Evolutionary conservation across 2,113 vertebrate genomes (phyloP).

Genomic region (Centrocercus urophasianus): DNA sequence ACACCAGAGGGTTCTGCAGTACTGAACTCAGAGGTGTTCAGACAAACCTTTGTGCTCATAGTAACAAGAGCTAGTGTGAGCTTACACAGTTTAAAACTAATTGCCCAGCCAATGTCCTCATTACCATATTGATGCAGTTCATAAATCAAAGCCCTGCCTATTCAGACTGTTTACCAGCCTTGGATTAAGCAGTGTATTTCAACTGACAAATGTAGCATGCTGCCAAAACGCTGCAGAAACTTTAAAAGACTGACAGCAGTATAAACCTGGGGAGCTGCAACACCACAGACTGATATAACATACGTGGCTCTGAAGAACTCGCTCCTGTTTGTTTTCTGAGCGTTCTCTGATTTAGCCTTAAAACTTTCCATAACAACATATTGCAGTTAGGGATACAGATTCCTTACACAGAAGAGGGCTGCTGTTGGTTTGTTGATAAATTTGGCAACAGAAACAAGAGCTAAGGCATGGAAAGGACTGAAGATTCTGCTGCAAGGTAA

Average conservation of each 20-base stretch:
- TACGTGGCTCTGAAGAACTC: not conserved
- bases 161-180: slow-evolving; percentile 33
- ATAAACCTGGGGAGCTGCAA: not conserved
- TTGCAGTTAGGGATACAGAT: not conserved
- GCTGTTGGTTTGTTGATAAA: slow-evolving; percentile 11
- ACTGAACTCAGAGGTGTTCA: slow-evolving; percentile 39
- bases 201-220: not conserved
- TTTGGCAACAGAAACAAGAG: not conserved
- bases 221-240: slow-evolving; percentile 45
- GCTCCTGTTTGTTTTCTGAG: slow-evolving; percentile 27
- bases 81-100: slow-evolving; percentile 61
- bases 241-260: not conserved
- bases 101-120: slow-evolving; percentile 49
- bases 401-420: not conserved
- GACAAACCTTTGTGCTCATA: slow-evolving; percentile 59
- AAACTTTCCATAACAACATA: not conserved
- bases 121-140: slow-evolving; percentile 67
- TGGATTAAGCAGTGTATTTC: not conserved
- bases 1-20: slow-evolving; percentile 40
- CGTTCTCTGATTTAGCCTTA: slow-evolving; percentile 8
- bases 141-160: slow-evolving; percentile 65
- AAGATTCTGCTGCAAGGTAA: not conserved
- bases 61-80: slow-evolving; percentile 43
- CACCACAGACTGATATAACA: not conserved
- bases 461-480: fast-evolving